A percentile compares a stretch with the other conserved stretches of the same genome.
phyloP scores from a whole-genome alignment of 2,797 vertebrate species.

The Tolypeutes matacus region DNA sequence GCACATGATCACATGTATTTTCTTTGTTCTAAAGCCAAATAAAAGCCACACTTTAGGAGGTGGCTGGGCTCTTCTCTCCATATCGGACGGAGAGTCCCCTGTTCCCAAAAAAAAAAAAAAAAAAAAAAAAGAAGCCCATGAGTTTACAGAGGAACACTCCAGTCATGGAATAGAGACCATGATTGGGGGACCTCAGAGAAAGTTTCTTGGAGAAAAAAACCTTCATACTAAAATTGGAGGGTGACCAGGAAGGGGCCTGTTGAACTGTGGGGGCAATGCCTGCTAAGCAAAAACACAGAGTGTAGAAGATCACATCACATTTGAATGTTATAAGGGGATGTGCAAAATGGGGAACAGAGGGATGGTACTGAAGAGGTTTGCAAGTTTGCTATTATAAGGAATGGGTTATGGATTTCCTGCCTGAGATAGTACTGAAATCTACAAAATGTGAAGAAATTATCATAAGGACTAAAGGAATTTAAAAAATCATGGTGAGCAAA shows the following conservation, averaged over 20 bases:
- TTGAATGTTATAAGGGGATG: not conserved
- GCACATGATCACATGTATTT: no score
- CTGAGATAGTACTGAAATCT: not conserved
- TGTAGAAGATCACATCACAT: not conserved
- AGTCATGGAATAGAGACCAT: not conserved
- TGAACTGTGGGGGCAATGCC: not conserved
- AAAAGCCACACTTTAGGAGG: no score
- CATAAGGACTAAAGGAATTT: not conserved
- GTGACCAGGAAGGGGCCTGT: not conserved
- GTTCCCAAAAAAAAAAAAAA: no score
- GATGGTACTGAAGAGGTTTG: accelerated
- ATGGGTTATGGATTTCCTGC: not conserved
- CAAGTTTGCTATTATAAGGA: not conserved
- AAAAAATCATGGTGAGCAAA: not conserved
- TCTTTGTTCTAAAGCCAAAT: no score
- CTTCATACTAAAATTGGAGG: not conserved
- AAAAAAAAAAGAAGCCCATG: not conserved
- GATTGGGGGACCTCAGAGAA: not conserved
- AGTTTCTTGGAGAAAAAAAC: not conserved
- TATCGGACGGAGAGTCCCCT: no score
- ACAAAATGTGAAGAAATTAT: not conserved
- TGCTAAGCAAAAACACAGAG: not conserved
- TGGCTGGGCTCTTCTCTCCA: no score
- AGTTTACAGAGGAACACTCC: not conserved
- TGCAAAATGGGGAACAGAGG: accelerated